A percentile compares a stretch with the other conserved stretches of the same genome.
Conservation (phyloP, 2,888 invertebrate species). For the Trichogramma dendrolimi region DNA sequence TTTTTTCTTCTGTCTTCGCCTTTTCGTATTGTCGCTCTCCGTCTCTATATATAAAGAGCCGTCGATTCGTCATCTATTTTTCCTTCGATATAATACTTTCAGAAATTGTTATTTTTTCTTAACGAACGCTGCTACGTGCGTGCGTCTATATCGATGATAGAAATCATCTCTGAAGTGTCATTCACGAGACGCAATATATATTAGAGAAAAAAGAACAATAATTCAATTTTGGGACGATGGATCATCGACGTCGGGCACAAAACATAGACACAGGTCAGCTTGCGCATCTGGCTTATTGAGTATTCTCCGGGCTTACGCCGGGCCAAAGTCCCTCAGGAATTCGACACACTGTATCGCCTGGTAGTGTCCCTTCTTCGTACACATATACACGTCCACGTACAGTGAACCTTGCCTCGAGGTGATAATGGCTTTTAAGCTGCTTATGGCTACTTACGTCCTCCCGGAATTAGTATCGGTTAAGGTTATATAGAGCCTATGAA, state of each 20-base stretch:
- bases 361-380: no score
- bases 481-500: no score
- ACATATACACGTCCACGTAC: neutral
- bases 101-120: no score
- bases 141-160: no score
- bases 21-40: neutral
- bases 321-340: constrained; percentile 44
- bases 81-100: no score
- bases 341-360: constrained; percentile 11
- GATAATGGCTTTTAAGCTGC: constrained; percentile 21
- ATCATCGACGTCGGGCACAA: constrained; percentile 35
- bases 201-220: constrained; percentile 24
- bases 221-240: constrained; percentile 43
- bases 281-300: constrained; percentile 40
- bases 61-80: neutral
- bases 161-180: no score
- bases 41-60: neutral
- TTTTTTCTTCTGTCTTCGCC: neutral
- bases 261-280: constrained; percentile 42
- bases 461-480: no score
- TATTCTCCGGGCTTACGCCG: constrained; percentile 42
- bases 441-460: constrained; percentile 2
- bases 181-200: no score
- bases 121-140: no score
- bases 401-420: constrained; percentile 12